Evolutionary conservation across 2,888 invertebrate species (phyloP), one percentile per base, ranked within the genome.

Genomic region (Keiferia lycopersicella): DNA sequence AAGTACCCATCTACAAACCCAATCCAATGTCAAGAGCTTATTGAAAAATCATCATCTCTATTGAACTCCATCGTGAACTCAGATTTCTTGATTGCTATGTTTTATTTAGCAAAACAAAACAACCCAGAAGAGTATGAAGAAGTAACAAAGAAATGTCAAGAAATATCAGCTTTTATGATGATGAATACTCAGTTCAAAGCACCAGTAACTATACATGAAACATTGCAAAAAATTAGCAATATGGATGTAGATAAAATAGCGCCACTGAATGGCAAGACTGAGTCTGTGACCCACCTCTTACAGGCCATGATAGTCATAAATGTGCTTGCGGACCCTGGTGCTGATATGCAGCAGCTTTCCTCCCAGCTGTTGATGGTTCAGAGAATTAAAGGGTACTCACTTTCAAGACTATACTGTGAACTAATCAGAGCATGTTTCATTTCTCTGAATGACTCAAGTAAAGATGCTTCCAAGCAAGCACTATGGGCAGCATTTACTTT

Each of bases 401-500:
- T 95, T 71, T 93, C 96, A 0, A 94, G 97, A 69, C 84, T 98
- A 0, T 98, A 96, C 79, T 96, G 96, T 80, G 98, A 98, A 92
- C 93, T 98, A 38, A 96, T 98, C 72, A 93, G 98, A 68, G 96
- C 97, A 0, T 97, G 97, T 76, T 94, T 98, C 66, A 94, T 98
- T 77, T 97, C 97, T n/a, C 86, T 98, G 4, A 96, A 97, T 76
- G 97, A 98, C 83, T 96, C 96, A 0, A 95, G 95, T 62, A 96
- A 96, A 71, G 96, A 96, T 56, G 84, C 91, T 1, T 94, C 95
- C 10, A 96, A 96, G 72, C 98, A 98, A 76, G 95, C 97, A 4
- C 94, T 97, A 75, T 98, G 98, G 98, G 97, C 97, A 14, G 98
- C 98, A 11, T 98, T 98, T 80, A 96, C 97, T 0, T 98, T 98